Percentiles rank a stretch among this genome's conserved stretches.
Conservation (phyloP, 2,113 vertebrate species). For the Dipodomys spectabilis region DNA sequence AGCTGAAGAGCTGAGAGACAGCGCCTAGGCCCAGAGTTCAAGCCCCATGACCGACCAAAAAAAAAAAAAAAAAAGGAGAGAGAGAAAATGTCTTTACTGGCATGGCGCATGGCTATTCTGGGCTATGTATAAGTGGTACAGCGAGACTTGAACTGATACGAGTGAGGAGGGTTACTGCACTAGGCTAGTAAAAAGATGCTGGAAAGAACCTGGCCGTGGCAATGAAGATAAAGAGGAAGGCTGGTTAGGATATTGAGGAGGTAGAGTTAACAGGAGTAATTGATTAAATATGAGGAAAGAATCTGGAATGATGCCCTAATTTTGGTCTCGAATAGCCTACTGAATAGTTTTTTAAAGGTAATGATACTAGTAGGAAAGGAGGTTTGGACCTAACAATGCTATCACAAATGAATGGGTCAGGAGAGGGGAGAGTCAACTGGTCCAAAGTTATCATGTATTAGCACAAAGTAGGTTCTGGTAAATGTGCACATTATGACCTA, state of each 20-base stretch:
- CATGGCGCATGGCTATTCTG: not conserved
- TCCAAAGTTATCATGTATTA: conserved; percentile 15
- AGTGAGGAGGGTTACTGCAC: not conserved
- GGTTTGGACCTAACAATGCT: not conserved
- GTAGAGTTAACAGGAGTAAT: not conserved
- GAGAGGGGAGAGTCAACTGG: not conserved
- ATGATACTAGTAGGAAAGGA: not conserved
- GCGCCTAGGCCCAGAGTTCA: too few relatives aligned
- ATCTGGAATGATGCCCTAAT: conserved; percentile 40
- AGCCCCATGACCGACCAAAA: too few relatives aligned
- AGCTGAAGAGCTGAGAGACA: too few relatives aligned
- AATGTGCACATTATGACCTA: not conserved
- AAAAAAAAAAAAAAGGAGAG: too few relatives aligned
- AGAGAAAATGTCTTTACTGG: too few relatives aligned
- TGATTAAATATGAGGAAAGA: not conserved
- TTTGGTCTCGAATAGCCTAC: conserved; percentile 14
- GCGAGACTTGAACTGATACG: not conserved
- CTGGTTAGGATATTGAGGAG: not conserved
- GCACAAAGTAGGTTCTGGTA: conserved; percentile 22
- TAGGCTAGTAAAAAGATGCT: not conserved
- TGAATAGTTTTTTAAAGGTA: conserved; percentile 39
- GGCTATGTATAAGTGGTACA: not conserved
- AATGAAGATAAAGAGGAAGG: not conserved
- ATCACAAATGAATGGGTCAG: not conserved
- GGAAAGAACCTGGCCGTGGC: not conserved